Evolutionary conservation across 1,140 invertebrate species (phyloP), one percentile per base, ranked within the genome.

Genomic region (Cherax destructor): DNA sequence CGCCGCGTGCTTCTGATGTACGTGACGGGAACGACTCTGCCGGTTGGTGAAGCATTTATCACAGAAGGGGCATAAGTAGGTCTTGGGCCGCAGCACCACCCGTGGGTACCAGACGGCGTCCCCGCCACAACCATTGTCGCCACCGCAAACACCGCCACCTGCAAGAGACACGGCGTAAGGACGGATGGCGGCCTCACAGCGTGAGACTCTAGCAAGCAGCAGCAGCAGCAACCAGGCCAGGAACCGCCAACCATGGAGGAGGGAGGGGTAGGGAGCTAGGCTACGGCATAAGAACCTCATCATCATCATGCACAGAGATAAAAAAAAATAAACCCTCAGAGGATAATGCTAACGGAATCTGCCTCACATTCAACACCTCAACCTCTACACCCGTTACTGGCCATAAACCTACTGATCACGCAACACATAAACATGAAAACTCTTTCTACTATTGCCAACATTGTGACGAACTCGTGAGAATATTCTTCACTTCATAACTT

Each of bases 1-100:
- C 72, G 92, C 86, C 65, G 92, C 92, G 69, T 92, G 92, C 87
- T 92, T 92, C 87, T 92, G 92, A 87, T 92, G 92, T 21, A 92
- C 92, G 52, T 92, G 92, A 81, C 92, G 86, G 52, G 92, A 92
- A 9, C 92, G 83, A 80, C 92, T 92, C 77, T 92, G 92, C 9
- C 92, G 81, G 83, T 92, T 92, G 92, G 92, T 92, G 88, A 92
- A 92, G 88, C 92, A 90, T 77, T 92, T 89, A 74, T 92, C 92
- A 86, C 92, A 92, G 87, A 92, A 92, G 87, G 92, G 92, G 77
- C 92, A 92, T 76, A 88, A 81, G 87, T 92, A 92, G 76, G 86
- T 88, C 92, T 92, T 92, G 76, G 92, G 92, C n/a, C 92, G 83
- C 83, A 92, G 83, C 83, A 92, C 80, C 18, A 92, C 92, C 74